Evolutionary conservation across 2,888 invertebrate species (phyloP).

Genomic region (Campoletis raptor): DNA sequence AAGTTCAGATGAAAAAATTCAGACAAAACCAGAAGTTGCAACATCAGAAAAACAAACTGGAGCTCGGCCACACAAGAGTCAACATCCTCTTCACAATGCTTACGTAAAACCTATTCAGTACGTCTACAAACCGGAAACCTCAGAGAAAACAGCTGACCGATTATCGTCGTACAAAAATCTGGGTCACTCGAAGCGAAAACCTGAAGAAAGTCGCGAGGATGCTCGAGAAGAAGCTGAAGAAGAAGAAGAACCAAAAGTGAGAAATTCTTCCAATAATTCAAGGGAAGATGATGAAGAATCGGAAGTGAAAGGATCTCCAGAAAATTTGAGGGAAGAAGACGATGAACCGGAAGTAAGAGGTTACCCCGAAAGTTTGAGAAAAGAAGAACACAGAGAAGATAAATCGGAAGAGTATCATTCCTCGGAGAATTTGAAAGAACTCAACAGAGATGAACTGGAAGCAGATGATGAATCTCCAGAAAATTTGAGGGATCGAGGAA

Average conservation of each 20-base stretch:
- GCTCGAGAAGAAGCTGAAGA: background rate
- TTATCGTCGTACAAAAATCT: slow-evolving; percentile 48
- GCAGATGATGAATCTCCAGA: slow-evolving; percentile 29
- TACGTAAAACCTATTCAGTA: slow-evolving; percentile 77
- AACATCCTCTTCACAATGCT: slow-evolving; percentile 73
- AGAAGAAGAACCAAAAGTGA: slow-evolving; percentile 18
- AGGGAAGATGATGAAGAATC: background rate
- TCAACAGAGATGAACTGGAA: slow-evolving; percentile 24
- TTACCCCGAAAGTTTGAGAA: slow-evolving; percentile 19
- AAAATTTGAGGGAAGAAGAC: slow-evolving; percentile 18
- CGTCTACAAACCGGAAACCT: slow-evolving; percentile 72
- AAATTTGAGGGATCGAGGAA: slow-evolving; percentile 19
- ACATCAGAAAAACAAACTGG: slow-evolving; percentile 5
- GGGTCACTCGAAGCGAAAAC: background rate
- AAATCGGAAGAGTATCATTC: slow-evolving; percentile 36
- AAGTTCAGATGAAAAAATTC: slow-evolving; percentile 4
- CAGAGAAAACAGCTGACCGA: slow-evolving; percentile 67
- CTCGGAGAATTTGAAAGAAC: slow-evolving; percentile 10
- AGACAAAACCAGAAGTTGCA: slow-evolving; percentile 1
- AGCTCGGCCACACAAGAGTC: slow-evolving; percentile 50
- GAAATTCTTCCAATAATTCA: slow-evolving; percentile 7
- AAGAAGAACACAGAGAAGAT: background rate
- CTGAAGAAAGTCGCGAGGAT: slow-evolving; percentile 15
- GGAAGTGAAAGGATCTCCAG: background rate
- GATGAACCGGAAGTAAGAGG: slow-evolving; percentile 24